Conservation (phyloP, 2,888 invertebrate genomes). For the Phengaris arion region DNA sequence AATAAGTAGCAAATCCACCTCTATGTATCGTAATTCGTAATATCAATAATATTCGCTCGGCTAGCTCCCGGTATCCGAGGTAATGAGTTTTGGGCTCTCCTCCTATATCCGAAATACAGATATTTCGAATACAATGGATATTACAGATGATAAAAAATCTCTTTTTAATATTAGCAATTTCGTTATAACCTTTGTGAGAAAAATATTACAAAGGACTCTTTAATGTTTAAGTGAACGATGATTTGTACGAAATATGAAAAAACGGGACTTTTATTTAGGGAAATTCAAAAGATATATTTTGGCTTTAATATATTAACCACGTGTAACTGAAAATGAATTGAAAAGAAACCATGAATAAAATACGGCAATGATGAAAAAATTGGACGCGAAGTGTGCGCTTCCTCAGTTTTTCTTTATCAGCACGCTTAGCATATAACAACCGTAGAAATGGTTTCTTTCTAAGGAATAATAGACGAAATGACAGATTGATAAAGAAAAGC, state of each 20-base stretch:
- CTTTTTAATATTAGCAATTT: background rate
- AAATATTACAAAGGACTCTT: background rate
- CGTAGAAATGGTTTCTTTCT: too few species aligned
- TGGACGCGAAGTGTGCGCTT: too few species aligned
- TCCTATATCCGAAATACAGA: background rate
- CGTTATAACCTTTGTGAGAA: background rate
- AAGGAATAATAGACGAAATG: too few species aligned
- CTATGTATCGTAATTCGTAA: background rate
- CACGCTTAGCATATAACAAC: too few species aligned
- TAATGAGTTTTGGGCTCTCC: slow-evolving; percentile 12
- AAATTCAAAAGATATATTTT: too few species aligned
- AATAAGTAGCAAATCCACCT: background rate
- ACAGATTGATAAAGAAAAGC: too few species aligned
- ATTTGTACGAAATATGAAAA: background rate
- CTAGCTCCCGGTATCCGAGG: background rate
- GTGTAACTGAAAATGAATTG: too few species aligned
- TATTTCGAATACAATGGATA: background rate
- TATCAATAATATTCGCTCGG: slow-evolving; percentile 1
- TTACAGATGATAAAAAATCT: background rate
- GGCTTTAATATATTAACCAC: too few species aligned
- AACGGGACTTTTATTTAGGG: background rate
- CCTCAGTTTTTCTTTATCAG: too few species aligned
- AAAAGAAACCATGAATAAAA: too few species aligned
- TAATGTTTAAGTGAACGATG: slow-evolving; percentile 6
- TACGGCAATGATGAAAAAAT: too few species aligned